These are phyloP conservation scores for Epirrhoe alternata DNA, from an alignment of 2,888 invertebrate genomes.

Conservation along the genomic window DNA sequence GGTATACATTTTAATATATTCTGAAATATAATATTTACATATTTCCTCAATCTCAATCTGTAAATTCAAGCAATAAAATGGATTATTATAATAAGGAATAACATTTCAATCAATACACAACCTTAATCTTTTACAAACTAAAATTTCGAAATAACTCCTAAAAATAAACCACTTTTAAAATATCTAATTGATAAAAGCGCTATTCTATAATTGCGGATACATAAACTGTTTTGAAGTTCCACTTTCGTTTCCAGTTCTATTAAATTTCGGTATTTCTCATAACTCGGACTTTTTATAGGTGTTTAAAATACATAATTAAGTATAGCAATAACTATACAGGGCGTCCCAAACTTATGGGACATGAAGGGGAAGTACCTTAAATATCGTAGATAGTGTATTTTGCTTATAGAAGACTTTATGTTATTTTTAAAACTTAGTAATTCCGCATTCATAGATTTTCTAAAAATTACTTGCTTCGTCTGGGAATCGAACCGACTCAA, in stretches of 20 bases:
- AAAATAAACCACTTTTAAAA: slow-evolving; percentile 7
- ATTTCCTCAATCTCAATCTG: background rate
- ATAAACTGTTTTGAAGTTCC: slow-evolving; percentile 1
- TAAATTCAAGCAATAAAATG: background rate
- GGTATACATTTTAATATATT: too few species aligned
- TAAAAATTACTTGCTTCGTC: too few species aligned
- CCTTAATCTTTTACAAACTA: background rate
- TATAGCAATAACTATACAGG: background rate
- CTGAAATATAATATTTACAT: background rate
- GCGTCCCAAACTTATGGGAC: too few species aligned
- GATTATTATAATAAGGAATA: background rate
- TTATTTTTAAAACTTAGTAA: too few species aligned
- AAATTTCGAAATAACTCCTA: slow-evolving; percentile 5
- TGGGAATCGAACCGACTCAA: too few species aligned
- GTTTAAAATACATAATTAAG: too few species aligned
- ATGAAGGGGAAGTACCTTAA: too few species aligned
- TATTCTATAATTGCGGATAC: slow-evolving; percentile 20
- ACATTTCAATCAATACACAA: background rate
- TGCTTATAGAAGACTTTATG: too few species aligned
- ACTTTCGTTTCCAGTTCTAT: slow-evolving; percentile 11
- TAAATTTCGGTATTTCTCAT: background rate
- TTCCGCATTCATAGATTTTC: too few species aligned
- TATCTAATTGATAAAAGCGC: slow-evolving; percentile 8
- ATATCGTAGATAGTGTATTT: too few species aligned
- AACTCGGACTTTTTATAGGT: too few species aligned